Evolutionary conservation across 2,113 vertebrate species (phyloP).

Genomic region (Podarcis cretensis): DNA sequence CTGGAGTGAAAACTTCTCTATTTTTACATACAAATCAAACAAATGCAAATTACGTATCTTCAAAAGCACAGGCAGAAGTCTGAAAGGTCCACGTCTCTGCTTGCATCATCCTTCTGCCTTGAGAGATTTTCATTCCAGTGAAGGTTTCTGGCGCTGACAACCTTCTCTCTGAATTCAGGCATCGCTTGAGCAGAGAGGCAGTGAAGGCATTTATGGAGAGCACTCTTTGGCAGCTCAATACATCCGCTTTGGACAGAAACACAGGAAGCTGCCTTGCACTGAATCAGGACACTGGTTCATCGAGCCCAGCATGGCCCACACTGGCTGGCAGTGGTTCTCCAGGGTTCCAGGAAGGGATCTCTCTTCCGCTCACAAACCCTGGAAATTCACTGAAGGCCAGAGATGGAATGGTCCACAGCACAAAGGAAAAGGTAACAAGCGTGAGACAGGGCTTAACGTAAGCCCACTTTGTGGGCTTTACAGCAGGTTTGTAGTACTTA

Average conservation of each 20-base stretch:
- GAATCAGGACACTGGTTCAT: no score
- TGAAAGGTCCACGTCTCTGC: not conserved
- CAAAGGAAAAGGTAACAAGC: not conserved
- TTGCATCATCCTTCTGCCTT: not conserved
- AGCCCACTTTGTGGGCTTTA: not conserved
- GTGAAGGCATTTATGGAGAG: not conserved
- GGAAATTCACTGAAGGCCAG: not conserved
- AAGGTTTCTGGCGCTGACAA: not conserved
- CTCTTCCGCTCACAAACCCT: not conserved
- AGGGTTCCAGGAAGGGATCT: not conserved
- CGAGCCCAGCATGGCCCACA: no score
- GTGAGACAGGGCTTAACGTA: not conserved
- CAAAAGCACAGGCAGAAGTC: not conserved
- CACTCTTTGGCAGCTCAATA: not conserved
- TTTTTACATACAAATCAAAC: not conserved
- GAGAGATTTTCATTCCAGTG: not conserved
- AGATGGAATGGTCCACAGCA: not conserved
- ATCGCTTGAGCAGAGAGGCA: not conserved
- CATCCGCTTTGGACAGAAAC: not conserved
- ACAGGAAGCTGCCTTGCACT: no score
- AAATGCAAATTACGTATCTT: not conserved
- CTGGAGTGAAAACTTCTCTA: not conserved
- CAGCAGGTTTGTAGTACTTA: constrained; percentile 68
- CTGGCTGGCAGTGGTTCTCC: no score
- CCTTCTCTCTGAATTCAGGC: not conserved